These are phyloP conservation scores for Neoseiulus cucumeris DNA, from an alignment of 1,140 invertebrate genomes.

Conservation along the genomic window DNA sequence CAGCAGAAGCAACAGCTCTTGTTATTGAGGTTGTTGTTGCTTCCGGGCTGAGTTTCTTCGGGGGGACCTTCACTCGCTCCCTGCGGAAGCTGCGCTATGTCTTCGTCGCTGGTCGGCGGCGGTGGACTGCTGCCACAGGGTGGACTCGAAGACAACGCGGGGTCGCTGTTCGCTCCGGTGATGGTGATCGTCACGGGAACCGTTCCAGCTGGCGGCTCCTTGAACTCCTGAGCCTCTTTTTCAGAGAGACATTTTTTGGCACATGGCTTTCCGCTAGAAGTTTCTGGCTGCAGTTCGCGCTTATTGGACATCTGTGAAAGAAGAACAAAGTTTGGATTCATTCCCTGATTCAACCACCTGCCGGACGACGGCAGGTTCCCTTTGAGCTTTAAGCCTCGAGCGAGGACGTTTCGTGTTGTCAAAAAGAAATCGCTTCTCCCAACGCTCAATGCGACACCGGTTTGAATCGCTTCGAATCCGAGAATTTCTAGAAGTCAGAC, in stretches of 20 bases:
- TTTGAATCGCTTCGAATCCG: no score
- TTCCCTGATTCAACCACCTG: no score
- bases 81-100: neutral
- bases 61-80: neutral
- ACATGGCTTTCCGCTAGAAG: conserved; percentile 3
- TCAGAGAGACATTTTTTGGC: conserved; percentile 10
- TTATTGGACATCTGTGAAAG: neutral
- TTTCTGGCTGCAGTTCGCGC: conserved; percentile 2
- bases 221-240: neutral
- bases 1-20: conserved; percentile 8
- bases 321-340: neutral
- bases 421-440: no score
- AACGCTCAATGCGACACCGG: no score
- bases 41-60: neutral
- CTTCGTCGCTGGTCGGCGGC: neutral
- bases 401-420: no score
- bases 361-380: no score
- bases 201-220: neutral
- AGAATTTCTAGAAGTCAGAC: no score
- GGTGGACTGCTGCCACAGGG: neutral
- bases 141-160: neutral
- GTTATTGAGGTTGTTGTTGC: neutral
- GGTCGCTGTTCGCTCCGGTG: neutral
- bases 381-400: no score
- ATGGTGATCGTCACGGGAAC: conserved; percentile 2